Conservation (phyloP, 2,113 vertebrate species). For the Colistium nudipinnis region DNA sequence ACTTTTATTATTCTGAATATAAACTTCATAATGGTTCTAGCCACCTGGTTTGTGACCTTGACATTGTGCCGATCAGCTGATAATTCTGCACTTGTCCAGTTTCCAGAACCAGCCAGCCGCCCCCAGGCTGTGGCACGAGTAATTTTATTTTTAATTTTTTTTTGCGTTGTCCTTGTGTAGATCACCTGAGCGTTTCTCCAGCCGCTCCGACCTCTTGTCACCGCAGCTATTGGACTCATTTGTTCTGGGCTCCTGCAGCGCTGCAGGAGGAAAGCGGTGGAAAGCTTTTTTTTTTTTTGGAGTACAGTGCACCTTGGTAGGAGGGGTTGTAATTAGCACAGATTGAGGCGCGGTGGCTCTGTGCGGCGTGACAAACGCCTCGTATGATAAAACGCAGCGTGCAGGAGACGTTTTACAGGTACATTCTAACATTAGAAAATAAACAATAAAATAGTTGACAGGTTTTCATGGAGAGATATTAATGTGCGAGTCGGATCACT, state of each 20-base stretch:
- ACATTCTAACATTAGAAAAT: conserved; percentile 11
- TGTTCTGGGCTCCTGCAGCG: conserved; percentile 55
- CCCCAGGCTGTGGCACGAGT: conserved; percentile 6
- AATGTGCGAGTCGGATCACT: conserved; percentile 23
- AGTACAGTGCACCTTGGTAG: conserved; percentile 35
- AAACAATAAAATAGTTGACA: conserved; percentile 33
- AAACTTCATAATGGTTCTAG: no score
- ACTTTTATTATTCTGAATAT: no score
- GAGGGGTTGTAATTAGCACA: conserved; percentile 62
- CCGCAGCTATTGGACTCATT: conserved; percentile 69
- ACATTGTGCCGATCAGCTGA: conserved; percentile 20
- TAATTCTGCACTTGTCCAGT: no score
- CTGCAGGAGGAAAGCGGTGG: conserved; percentile 18
- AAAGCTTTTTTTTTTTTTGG: conserved; percentile 43
- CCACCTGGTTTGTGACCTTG: no score
- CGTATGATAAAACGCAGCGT: conserved; percentile 42
- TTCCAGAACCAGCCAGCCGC: no score
- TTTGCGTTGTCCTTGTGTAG: conserved; percentile 51
- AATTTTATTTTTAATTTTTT: no score
- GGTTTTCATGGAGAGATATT: conserved; percentile 11
- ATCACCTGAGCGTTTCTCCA: conserved; percentile 20
- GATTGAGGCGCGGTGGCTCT: conserved; percentile 28
- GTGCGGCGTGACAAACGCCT: conserved; percentile 33
- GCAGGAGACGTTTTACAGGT: conserved; percentile 22
- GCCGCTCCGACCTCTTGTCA: conserved; percentile 59